Evolutionary conservation across 1,140 invertebrate species (phyloP), one percentile per base, ranked within the genome.

Genomic region (Drosophila simulans): DNA sequence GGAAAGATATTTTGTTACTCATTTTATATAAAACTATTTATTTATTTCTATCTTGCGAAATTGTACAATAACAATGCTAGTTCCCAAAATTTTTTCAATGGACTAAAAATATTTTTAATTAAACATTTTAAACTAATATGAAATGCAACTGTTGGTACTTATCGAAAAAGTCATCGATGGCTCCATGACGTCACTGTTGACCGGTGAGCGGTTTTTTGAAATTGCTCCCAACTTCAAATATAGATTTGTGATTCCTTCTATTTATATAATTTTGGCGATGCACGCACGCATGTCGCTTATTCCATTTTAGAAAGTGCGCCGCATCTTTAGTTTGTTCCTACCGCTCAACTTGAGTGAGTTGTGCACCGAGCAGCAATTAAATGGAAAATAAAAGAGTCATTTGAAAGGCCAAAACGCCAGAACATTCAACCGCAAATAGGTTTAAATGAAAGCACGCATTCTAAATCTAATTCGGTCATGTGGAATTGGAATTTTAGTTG

Each of bases 341-440:
- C 69, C 77, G 80, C 84, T 89, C 85, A 89, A 89, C 84, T 90
- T 70, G 80, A 88, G 82, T 89, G 77, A 88, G 76, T 79, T 85
- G 81, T 80, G 74, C 65, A 75, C 46, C 77, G 69, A 66, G 58
- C 49, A 66, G 68, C 53, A 37, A 89, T 57, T 63, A 20, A 10
- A 63, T 15, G 17, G 46, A 34, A 49, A 59, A 65, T 58, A 65
- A 57, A 49, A 39, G 68, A 77, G 56, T 71, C 17, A 39, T 22
- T 40, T 40, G 20, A 68, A 65, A 39, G 45, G 59, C 59, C 37
- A 60, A 59, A 34, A 64, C 58, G 39, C 43, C 46, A 71, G 52
- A 71, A 52, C 66, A 59, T 63, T 63, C 57, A 82, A 74, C 11
- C 59, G 63, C 17, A 62, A 68, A 46, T 59, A 63, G 77, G 56